These are phyloP conservation scores for Camelus dromedarius DNA, from an alignment of 2,113 vertebrate species.

Conservation along the genomic window DNA sequence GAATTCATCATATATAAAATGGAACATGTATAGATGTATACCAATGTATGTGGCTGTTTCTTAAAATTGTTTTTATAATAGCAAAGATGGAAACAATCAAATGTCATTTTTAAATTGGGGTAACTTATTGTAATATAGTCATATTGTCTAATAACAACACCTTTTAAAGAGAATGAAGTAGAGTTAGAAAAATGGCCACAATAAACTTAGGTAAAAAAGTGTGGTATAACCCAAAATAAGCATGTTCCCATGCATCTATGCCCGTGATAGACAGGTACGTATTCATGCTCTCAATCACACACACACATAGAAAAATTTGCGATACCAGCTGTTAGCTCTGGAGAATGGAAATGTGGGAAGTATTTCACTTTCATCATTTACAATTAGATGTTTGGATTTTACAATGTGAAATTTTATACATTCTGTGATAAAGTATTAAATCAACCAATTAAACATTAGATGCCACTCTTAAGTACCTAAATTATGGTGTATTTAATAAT, in stretches of 20 bases:
- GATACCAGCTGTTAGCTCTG: neutral
- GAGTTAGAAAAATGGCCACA: neutral
- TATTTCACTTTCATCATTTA: neutral
- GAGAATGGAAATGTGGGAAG: neutral
- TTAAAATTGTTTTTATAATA: neutral
- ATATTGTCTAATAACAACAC: neutral
- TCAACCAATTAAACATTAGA: conserved; percentile 3
- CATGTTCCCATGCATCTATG: neutral
- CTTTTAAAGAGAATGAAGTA: neutral
- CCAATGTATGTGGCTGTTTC: neutral
- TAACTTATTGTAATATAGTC: neutral
- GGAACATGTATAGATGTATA: neutral
- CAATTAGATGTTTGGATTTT: neutral
- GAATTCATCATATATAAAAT: neutral
- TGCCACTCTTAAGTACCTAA: neutral
- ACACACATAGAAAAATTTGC: neutral
- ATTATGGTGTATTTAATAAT: neutral
- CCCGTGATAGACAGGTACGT: neutral
- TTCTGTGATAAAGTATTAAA: neutral
- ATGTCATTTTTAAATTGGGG: neutral
- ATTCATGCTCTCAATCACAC: neutral
- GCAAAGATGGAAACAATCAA: neutral
- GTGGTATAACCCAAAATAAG: neutral
- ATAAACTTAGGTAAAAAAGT: neutral
- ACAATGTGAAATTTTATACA: neutral